Percentiles rank a stretch among this genome's conserved stretches.
Evolutionary conservation across 2,888 invertebrate genomes (phyloP).

Genomic region (Polydesmus complanatus): DNA sequence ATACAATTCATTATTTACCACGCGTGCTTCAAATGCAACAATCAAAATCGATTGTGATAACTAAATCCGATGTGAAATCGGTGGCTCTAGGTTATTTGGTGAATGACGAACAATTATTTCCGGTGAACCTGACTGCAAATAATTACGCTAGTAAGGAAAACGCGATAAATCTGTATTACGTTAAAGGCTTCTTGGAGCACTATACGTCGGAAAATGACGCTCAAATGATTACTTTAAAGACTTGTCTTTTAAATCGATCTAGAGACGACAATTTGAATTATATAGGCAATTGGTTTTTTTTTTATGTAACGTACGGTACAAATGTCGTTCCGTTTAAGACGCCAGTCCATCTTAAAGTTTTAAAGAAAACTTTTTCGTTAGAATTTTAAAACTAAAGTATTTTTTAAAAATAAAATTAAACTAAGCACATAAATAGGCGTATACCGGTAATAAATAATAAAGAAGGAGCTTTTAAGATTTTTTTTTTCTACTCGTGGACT

Average conservation of each 20-base stretch:
- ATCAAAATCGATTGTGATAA: background rate
- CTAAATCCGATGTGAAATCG: background rate
- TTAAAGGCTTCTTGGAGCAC: constrained; percentile 3
- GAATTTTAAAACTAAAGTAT: too few species aligned
- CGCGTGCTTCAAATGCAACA: background rate
- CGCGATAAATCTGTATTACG: background rate
- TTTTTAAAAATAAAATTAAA: too few species aligned
- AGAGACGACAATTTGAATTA: constrained; percentile 1
- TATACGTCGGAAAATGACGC: background rate
- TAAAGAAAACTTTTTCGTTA: too few species aligned
- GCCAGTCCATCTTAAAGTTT: too few species aligned
- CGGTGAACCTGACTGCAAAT: background rate
- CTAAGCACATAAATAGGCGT: too few species aligned
- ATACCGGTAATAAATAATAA: too few species aligned
- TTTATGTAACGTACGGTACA: too few species aligned
- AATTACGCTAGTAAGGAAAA: background rate
- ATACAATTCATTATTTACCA: constrained; percentile 1
- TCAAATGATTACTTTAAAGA: constrained; percentile 1
- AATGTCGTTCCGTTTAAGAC: too few species aligned
- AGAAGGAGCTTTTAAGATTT: too few species aligned
- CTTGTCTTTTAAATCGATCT: constrained; percentile 5
- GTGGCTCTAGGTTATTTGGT: constrained; percentile 2
- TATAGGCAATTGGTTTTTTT: constrained; percentile 6
- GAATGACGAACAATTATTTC: background rate
- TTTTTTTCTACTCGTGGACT: too few species aligned